phyloP scores from a whole-genome alignment of 2,888 invertebrate genomes.

The Caenorhabditis sp. region DNA sequence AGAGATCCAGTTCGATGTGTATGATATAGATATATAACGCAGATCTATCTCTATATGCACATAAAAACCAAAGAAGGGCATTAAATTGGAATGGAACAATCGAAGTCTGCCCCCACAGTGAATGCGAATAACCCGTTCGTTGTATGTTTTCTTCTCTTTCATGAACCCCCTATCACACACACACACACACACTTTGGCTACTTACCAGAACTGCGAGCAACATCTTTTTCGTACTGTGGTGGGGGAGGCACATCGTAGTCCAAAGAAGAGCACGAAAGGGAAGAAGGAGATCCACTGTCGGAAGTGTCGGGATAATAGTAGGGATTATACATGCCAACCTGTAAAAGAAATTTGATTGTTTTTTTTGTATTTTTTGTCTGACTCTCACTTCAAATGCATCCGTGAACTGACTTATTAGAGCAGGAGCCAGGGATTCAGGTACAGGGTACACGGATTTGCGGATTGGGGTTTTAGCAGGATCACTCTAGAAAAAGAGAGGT shows the following conservation, averaged over 20 bases:
- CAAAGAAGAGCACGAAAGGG: constrained; percentile 66
- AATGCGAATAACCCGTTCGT: constrained; percentile 29
- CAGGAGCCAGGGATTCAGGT: constrained; percentile 27
- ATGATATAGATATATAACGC: constrained; percentile 27
- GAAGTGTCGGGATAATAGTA: constrained; percentile 63
- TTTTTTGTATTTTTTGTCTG: constrained; percentile 4
- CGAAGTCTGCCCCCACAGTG: constrained; percentile 10
- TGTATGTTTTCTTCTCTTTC: not conserved
- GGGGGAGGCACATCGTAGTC: constrained; percentile 67
- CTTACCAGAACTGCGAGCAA: constrained; percentile 69
- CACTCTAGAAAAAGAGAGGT: constrained; percentile 42
- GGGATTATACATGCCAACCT: constrained; percentile 51
- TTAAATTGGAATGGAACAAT: constrained; percentile 51
- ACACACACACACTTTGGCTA: no score
- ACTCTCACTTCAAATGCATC: constrained; percentile 48
- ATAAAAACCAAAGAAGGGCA: constrained; percentile 38
- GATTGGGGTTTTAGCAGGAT: constrained; percentile 49
- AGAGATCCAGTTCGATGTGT: constrained; percentile 31
- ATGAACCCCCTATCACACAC: no score
- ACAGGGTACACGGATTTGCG: constrained; percentile 32
- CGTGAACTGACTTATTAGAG: constrained; percentile 44
- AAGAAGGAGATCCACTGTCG: constrained; percentile 70
- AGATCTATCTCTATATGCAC: constrained; percentile 38
- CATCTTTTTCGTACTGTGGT: constrained; percentile 65
- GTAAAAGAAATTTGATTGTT: not conserved